phyloP scores from a whole-genome alignment of 2,797 vertebrate genomes.

The Lutjanus campechanus region DNA sequence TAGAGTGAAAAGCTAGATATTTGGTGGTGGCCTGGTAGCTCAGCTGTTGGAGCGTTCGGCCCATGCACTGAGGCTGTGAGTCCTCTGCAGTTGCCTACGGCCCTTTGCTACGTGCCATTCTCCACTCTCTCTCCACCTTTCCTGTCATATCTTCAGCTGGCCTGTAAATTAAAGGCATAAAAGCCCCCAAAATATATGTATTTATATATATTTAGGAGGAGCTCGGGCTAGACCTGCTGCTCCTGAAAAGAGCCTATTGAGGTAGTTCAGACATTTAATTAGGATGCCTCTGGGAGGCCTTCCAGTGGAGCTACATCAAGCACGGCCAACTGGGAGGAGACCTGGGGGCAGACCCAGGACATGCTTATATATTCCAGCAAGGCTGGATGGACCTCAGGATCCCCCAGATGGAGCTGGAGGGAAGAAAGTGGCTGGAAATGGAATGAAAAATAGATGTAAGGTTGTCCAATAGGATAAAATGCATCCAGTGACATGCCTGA shows the following conservation, averaged over 20 bases:
- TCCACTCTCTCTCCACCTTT: too few relatives aligned
- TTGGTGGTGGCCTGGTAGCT: neutral
- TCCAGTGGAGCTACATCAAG: constrained; percentile 37
- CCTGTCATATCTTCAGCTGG: too few relatives aligned
- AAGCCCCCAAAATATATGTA: too few relatives aligned
- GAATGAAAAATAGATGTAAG: neutral
- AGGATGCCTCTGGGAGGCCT: constrained; percentile 40
- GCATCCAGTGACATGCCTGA: neutral
- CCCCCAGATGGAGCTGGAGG: constrained; percentile 9
- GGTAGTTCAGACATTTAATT: constrained; percentile 60
- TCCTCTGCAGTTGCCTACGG: too few relatives aligned
- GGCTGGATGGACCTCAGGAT: constrained; percentile 23
- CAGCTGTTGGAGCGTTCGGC: too few relatives aligned
- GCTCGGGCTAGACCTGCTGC: constrained; percentile 32
- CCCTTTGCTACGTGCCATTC: too few relatives aligned
- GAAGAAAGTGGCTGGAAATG: constrained; percentile 16
- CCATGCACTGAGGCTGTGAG: too few relatives aligned
- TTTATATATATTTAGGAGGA: neutral
- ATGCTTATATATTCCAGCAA: constrained; percentile 27
- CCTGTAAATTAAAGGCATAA: too few relatives aligned
- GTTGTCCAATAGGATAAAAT: neutral
- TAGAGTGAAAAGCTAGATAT: constrained; percentile 25
- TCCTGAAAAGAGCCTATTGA: constrained; percentile 35
- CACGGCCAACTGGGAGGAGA: constrained; percentile 34
- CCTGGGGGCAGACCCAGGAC: constrained; percentile 33